These are phyloP conservation scores for Leptopterna dolabrata DNA, from an alignment of 2,888 invertebrate genomes.

Conservation along the genomic window DNA sequence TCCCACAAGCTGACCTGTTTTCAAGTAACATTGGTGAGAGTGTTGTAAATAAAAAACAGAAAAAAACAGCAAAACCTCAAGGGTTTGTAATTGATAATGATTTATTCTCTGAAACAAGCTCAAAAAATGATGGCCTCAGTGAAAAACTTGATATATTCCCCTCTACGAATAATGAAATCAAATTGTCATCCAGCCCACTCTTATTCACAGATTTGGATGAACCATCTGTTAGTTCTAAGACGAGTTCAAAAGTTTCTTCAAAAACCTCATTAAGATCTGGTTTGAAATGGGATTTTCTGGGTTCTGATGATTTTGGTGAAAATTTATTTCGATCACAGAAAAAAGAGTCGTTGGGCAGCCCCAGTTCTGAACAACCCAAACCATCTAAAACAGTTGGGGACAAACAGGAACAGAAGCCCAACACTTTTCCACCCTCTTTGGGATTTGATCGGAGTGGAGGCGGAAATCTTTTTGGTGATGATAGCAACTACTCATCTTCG, in stretches of 20 bases:
- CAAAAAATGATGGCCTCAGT: background rate
- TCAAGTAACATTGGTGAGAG: background rate
- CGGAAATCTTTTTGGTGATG: background rate
- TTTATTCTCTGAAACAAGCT: background rate
- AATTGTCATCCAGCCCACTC: slow-evolving; percentile 18
- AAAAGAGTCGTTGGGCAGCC: background rate
- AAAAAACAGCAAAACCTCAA: background rate
- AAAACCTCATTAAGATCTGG: background rate
- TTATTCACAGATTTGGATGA: slow-evolving; percentile 8
- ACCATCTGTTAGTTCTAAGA: background rate
- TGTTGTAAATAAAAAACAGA: background rate
- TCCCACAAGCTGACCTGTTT: background rate
- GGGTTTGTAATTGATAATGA: background rate
- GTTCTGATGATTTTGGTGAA: slow-evolving; percentile 24
- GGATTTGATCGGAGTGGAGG: background rate
- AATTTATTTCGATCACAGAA: slow-evolving; percentile 9
- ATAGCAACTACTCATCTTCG: background rate
- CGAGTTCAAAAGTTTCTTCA: background rate
- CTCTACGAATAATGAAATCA: background rate
- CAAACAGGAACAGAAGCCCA: background rate
- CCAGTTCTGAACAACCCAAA: background rate
- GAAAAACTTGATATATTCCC: background rate
- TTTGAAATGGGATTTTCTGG: slow-evolving; percentile 24
- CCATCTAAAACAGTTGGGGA: background rate
- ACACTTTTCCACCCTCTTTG: slow-evolving; percentile 1